These are phyloP conservation scores for Drosophila ironensis DNA, from an alignment of 1,140 invertebrate species.

Conservation along the genomic window DNA sequence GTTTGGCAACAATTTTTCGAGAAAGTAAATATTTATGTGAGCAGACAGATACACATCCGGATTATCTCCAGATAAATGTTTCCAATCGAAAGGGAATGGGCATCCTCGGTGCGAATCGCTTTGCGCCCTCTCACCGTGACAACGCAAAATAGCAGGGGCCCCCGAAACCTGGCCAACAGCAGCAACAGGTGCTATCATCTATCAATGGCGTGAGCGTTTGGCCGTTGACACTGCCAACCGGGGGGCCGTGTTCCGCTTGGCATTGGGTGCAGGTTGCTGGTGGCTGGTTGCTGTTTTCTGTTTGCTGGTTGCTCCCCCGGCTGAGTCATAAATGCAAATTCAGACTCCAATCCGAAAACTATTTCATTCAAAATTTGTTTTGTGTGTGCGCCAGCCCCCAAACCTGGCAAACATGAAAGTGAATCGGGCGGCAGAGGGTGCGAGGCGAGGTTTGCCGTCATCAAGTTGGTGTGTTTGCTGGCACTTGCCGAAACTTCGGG, in stretches of 20 bases:
- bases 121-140: slow-evolving; percentile 17
- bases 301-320: neutral
- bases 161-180: no score
- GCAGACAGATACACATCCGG: neutral
- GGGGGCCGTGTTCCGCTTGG: no score
- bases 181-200: slow-evolving; percentile 65
- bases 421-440: neutral
- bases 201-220: slow-evolving; percentile 45
- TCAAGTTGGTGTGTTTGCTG: slow-evolving; percentile 47
- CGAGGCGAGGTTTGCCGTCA: neutral
- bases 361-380: slow-evolving; percentile 60
- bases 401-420: slow-evolving; percentile 2
- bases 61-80: slow-evolving; percentile 7
- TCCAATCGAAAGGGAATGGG: slow-evolving; percentile 16
- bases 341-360: slow-evolving; percentile 48
- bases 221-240: slow-evolving; percentile 27
- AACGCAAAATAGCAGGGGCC: slow-evolving; percentile 10
- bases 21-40: slow-evolving; percentile 25
- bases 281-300: no score
- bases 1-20: slow-evolving; percentile 8
- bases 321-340: slow-evolving; percentile 73
- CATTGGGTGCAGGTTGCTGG: no score
- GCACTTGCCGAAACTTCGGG: slow-evolving; percentile 32
- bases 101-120: slow-evolving; percentile 2
- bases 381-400: slow-evolving; percentile 3